These are phyloP conservation scores for Drosophila algonquin DNA, from an alignment of 2,888 invertebrate genomes.

Conservation along the genomic window DNA sequence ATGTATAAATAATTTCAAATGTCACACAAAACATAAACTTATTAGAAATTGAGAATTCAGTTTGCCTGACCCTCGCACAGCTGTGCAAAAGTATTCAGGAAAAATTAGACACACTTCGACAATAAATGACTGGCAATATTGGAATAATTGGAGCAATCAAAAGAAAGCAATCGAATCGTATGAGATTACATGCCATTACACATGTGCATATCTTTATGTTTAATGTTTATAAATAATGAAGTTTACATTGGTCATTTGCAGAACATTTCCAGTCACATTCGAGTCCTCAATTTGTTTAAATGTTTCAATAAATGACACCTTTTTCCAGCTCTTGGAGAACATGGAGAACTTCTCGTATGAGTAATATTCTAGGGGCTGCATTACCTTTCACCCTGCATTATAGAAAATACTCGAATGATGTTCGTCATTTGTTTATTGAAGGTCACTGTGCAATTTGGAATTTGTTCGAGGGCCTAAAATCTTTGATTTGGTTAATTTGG, in stretches of 20 bases:
- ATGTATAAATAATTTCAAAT: constrained; percentile 19
- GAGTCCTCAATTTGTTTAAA: too few species aligned
- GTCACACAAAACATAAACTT: constrained; percentile 1
- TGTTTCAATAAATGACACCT: too few species aligned
- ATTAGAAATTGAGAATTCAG: not conserved
- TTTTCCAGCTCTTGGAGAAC: too few species aligned
- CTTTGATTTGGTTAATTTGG: constrained; percentile 4
- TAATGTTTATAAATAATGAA: too few species aligned
- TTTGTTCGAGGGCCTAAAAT: not conserved
- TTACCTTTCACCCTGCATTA: not conserved
- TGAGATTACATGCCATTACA: too few species aligned
- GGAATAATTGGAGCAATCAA: not conserved
- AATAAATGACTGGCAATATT: constrained; percentile 11
- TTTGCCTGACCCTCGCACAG: not conserved
- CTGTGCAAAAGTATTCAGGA: constrained; percentile 17
- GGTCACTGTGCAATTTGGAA: constrained; percentile 28
- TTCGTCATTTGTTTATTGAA: constrained; percentile 44
- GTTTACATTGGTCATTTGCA: too few species aligned
- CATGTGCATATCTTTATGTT: too few species aligned
- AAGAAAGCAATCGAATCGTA: too few species aligned
- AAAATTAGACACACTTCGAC: constrained; percentile 2
- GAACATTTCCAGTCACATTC: too few species aligned
- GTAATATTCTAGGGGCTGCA: too few species aligned
- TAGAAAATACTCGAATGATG: not conserved
- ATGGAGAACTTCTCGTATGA: too few species aligned